Conservation (phyloP, 1,140 invertebrate species). For the Campodea augens region DNA sequence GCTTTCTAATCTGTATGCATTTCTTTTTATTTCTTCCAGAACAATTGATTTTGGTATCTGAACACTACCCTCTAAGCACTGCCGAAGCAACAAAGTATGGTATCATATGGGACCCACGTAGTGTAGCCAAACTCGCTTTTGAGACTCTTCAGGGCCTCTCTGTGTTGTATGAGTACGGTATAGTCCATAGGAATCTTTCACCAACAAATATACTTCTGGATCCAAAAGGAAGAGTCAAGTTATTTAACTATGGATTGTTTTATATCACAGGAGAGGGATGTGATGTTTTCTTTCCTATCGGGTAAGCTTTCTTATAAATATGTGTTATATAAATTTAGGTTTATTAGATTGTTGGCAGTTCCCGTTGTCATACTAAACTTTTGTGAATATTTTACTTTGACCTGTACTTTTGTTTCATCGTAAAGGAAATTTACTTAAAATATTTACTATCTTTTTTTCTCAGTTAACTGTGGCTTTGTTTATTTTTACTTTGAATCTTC, state of each 20-base stretch:
- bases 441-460: too few species aligned
- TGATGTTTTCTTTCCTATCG: conserved; percentile 79
- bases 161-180: conserved; percentile 47
- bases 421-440: too few species aligned
- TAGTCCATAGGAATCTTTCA: conserved; percentile 61
- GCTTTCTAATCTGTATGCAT: too few species aligned
- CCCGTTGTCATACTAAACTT: conserved; percentile 3
- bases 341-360: too few species aligned
- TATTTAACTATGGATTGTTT: conserved; percentile 84
- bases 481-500: too few species aligned
- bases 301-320: conserved; percentile 48
- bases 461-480: too few species aligned
- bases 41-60: not conserved
- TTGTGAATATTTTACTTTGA: conserved; percentile 11
- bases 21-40: not conserved
- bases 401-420: too few species aligned
- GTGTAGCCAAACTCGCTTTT: conserved; percentile 37
- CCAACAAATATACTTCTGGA: conserved; percentile 69
- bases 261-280: conserved; percentile 71
- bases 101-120: conserved; percentile 8
- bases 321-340: too few species aligned
- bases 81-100: not conserved
- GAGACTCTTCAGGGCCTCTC: conserved; percentile 53
- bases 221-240: conserved; percentile 46
- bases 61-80: not conserved